Evolutionary conservation across 2,888 invertebrate species (phyloP).

Genomic region (Prostheceraeus crozeri): DNA sequence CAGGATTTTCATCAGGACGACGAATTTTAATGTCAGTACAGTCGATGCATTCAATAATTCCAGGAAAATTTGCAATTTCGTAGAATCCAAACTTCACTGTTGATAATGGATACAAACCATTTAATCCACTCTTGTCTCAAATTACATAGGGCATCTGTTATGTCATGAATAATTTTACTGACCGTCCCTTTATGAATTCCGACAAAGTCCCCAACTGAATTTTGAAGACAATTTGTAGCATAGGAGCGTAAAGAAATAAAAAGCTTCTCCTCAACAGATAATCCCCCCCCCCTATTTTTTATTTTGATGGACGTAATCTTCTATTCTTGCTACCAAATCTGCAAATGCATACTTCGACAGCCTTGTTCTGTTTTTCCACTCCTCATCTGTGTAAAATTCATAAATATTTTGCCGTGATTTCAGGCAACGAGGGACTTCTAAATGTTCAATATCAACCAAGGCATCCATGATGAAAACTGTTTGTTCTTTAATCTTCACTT

Average conservation of each 20-base stretch:
- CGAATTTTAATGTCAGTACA: conserved; percentile 20
- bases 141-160: conserved; percentile 7
- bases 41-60: conserved; percentile 13
- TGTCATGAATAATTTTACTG: conserved; percentile 20
- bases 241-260: conserved; percentile 5
- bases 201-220: conserved; percentile 5
- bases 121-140: conserved; percentile 15
- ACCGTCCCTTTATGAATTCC: conserved; percentile 8
- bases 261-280: conserved; percentile 12
- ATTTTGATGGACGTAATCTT: too few species aligned
- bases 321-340: too few species aligned
- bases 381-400: too few species aligned
- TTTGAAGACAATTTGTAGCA: conserved; percentile 1
- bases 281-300: conserved; percentile 11
- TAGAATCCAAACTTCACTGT: conserved; percentile 3
- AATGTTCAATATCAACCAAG: too few species aligned
- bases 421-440: too few species aligned
- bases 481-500: too few species aligned
- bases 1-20: conserved; percentile 9
- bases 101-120: conserved; percentile 1
- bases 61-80: conserved; percentile 12
- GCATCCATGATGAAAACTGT: too few species aligned
- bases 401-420: too few species aligned
- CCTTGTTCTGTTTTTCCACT: too few species aligned
- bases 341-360: too few species aligned